A percentile compares a stretch with the other conserved stretches of the same genome.
phyloP scores from a whole-genome alignment of 2,797 vertebrate genomes.

The Cossypha niveicapilla region DNA sequence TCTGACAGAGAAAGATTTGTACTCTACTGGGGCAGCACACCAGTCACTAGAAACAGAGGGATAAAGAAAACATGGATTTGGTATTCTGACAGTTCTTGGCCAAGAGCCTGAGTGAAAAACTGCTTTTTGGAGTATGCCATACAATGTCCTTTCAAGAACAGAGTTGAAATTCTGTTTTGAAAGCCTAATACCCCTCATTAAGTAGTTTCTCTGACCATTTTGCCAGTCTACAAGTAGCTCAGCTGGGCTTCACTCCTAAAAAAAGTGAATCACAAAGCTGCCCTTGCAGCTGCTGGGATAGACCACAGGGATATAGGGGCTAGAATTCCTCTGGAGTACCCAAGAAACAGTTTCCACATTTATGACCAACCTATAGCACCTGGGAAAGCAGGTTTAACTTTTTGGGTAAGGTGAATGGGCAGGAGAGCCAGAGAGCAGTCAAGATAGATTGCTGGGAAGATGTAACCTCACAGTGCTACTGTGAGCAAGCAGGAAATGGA shows the following conservation, averaged over 20 bases:
- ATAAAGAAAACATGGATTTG: neutral
- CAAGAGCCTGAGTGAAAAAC: neutral
- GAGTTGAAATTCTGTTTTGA: neutral
- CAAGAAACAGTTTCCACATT: neutral
- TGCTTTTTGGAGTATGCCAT: neutral
- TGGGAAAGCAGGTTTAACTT: neutral
- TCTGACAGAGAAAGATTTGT: conserved; percentile 8
- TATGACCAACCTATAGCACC: neutral
- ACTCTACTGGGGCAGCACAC: neutral
- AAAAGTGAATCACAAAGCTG: neutral
- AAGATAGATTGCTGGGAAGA: neutral
- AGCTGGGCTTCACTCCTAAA: neutral
- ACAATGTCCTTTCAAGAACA: neutral
- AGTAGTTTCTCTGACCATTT: neutral
- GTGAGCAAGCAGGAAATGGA: neutral
- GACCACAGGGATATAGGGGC: neutral
- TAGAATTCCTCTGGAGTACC: neutral
- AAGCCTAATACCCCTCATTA: neutral
- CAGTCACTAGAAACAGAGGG: neutral
- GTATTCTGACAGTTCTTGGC: neutral
- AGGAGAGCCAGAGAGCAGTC: neutral
- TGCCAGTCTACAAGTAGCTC: neutral
- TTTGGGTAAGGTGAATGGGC: neutral
- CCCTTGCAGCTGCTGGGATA: neutral
- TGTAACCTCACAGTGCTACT: neutral